A percentile compares a stretch with the other conserved stretches of the same genome.
Evolutionary conservation across 2,888 invertebrate species (phyloP).

Genomic region (Ariolimax columbianus): DNA sequence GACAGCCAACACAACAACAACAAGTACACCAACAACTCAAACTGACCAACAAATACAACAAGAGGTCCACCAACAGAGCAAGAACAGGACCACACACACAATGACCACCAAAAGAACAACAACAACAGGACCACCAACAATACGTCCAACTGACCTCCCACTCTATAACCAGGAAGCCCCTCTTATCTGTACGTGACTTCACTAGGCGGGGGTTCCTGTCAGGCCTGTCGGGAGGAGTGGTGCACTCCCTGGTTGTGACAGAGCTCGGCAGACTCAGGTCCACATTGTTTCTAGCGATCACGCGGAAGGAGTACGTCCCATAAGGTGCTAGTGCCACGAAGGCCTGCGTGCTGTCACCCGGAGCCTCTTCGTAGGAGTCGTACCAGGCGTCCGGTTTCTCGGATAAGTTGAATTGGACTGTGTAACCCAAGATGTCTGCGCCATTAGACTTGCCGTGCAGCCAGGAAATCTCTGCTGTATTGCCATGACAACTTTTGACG

Average conservation of each 20-base stretch:
- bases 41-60: background rate
- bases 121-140: background rate
- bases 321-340: constrained; percentile 72
- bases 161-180: constrained; percentile 75
- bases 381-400: constrained; percentile 94
- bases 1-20: background rate
- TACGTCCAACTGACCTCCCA: constrained; percentile 74
- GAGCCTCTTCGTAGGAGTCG: constrained; percentile 65
- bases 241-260: constrained; percentile 69
- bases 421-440: constrained; percentile 91
- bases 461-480: constrained; percentile 82
- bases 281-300: constrained; percentile 76
- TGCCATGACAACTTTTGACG: constrained; percentile 83
- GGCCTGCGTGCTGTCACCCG: constrained; percentile 54
- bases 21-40: background rate
- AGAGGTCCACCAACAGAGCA: background rate
- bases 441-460: constrained; percentile 94
- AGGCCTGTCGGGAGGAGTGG: constrained; percentile 72
- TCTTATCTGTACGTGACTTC: constrained; percentile 73
- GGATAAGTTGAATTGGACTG: constrained; percentile 93
- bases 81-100: background rate
- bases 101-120: background rate
- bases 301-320: constrained; percentile 78
- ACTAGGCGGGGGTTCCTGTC: constrained; percentile 75
- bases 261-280: constrained; percentile 75